These are phyloP conservation scores for Zenarchopterus dispar DNA, from an alignment of 2,797 vertebrate species.

Conservation along the genomic window DNA sequence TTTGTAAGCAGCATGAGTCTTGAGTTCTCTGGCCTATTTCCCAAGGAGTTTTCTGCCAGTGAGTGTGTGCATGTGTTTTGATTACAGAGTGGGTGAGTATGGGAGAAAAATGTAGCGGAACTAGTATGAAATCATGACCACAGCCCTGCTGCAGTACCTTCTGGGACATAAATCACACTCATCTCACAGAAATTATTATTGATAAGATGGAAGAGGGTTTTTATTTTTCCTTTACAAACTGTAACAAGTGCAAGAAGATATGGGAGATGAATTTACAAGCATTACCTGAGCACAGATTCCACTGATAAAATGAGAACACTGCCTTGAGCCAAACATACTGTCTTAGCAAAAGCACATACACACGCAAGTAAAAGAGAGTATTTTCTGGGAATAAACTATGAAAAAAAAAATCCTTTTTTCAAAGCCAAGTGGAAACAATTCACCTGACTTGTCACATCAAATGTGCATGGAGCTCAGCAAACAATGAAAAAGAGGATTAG, in stretches of 20 bases:
- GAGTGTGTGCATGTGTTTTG: slow-evolving; percentile 47
- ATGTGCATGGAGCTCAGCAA: no score
- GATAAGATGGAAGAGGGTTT: slow-evolving; percentile 44
- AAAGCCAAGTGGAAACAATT: no score
- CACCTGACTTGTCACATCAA: no score
- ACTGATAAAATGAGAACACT: no score
- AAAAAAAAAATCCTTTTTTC: no score
- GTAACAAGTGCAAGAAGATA: slow-evolving; percentile 9
- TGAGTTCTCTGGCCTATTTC: slow-evolving; percentile 47
- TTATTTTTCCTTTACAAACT: slow-evolving; percentile 21
- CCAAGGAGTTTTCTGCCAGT: slow-evolving; percentile 49
- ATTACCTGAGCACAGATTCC: background rate
- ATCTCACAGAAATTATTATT: slow-evolving; percentile 43
- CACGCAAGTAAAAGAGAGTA: no score
- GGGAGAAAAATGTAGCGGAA: slow-evolving; percentile 19
- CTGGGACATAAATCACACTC: slow-evolving; percentile 47
- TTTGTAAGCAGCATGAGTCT: slow-evolving; percentile 42
- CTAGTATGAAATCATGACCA: slow-evolving; percentile 43
- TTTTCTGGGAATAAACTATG: no score
- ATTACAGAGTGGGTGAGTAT: slow-evolving; percentile 66
- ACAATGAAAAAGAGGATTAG: background rate
- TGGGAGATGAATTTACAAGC: slow-evolving; percentile 30
- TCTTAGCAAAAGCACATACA: no score
- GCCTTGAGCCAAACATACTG: no score
- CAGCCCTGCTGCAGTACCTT: slow-evolving; percentile 41